Evolutionary conservation across 1,140 invertebrate genomes (phyloP), one percentile per base, ranked within the genome.

Genomic region (Sminthurinus signatus): DNA sequence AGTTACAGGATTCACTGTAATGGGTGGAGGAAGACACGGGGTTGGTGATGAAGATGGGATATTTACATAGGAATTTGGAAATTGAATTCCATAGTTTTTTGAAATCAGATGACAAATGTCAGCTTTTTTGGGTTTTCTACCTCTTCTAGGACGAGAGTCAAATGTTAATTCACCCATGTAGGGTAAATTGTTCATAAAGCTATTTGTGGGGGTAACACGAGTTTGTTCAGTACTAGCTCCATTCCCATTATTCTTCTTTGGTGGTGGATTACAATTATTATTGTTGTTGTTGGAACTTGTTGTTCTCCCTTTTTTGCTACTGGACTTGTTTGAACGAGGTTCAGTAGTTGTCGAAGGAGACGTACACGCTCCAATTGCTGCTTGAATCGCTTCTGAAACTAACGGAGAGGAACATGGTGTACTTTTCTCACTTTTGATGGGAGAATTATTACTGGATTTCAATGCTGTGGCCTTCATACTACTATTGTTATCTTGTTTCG

Each of bases 71-170:
- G 67, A 65, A 29, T 58, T 60, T 2, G 70, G 70, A 36, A 72
- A 72, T 3, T 69, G 60, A 58, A 72, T 91, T 0, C 88, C 89
- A 72, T 91, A 91, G 74, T 91, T 91, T 70, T 91, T 91, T 73
- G 91, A 91, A 69, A 92, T 91, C n/a, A 93, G 76, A 72, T 91
- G 89, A 69, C 89, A 92, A 64, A 92, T 91, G 73, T 93, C 89
- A 0, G 88, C 88, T 73, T 91, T 92, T 72, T 92, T 92, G 0
- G 89, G 90, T 69, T 93, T 93, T 14, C 90, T 78, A 0, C 89
- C 89, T 65, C 90, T 80, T 31, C 89, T 76, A 0, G 89, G 89
- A 71, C 90, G 87, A 14, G 86, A 88, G 74, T 91, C 88, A 60
- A 92, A 74, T 0, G 88, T 91, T 78, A 92, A 90, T 73, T 92